Evolutionary conservation across 2,888 invertebrate genomes (phyloP).

Genomic region (Epinotia demarniana): DNA sequence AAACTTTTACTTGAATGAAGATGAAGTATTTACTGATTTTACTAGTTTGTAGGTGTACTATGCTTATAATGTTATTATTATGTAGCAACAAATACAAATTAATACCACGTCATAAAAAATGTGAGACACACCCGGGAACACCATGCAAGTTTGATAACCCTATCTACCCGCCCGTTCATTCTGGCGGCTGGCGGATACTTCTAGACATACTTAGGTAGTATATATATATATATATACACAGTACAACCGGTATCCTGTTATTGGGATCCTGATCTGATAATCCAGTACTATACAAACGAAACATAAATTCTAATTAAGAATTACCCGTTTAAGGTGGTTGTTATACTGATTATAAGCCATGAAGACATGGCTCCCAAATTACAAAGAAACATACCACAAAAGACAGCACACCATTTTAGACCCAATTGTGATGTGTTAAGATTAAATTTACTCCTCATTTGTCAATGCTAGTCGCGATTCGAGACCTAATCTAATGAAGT

Average conservation of each 20-base stretch:
- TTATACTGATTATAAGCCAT: slow-evolving; percentile 20
- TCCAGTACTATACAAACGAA: neutral
- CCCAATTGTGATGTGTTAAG: neutral
- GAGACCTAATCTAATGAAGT: slow-evolving; percentile 52
- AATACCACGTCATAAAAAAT: too few species aligned
- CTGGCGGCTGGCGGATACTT: too few species aligned
- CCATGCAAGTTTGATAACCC: too few species aligned
- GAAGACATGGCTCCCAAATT: slow-evolving; percentile 5
- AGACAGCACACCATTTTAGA: neutral
- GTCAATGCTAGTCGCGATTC: neutral
- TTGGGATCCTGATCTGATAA: neutral
- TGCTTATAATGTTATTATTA: too few species aligned
- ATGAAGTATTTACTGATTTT: too few species aligned
- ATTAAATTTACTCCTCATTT: neutral
- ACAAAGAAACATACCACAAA: neutral
- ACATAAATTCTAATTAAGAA: slow-evolving; percentile 15
- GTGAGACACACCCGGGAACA: too few species aligned
- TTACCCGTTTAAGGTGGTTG: slow-evolving; percentile 19
- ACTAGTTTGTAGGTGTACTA: too few species aligned
- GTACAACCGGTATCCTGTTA: neutral
- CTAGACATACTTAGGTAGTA: too few species aligned
- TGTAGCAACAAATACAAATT: too few species aligned
- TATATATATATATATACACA: neutral
- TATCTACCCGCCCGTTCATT: too few species aligned
- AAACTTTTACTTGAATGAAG: neutral